Conservation (phyloP, 2,797 vertebrate genomes). For the Sarcoramphus papa region DNA sequence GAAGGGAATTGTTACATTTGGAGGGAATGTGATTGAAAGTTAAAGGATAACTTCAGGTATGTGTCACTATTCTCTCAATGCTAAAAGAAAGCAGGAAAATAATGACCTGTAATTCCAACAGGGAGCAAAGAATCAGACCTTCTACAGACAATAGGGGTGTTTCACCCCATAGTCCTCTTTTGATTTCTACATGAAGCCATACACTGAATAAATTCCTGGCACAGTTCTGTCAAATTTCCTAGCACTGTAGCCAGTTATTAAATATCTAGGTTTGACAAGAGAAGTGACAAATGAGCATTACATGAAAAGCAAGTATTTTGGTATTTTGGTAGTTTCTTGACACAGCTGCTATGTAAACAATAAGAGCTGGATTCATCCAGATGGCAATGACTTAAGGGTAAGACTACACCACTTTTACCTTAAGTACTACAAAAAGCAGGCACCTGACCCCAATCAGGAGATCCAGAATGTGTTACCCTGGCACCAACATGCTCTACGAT, state of each 20-base stretch:
- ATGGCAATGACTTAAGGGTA: not conserved
- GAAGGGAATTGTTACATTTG: not conserved
- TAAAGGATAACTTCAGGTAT: constrained; percentile 16
- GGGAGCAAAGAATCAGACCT: constrained; percentile 22
- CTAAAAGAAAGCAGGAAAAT: constrained; percentile 50
- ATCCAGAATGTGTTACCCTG: not conserved
- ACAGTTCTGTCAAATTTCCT: not conserved
- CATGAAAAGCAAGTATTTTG: not conserved
- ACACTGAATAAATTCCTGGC: not conserved
- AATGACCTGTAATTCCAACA: constrained; percentile 53
- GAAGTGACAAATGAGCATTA: not conserved
- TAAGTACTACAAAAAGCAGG: not conserved
- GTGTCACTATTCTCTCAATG: not conserved
- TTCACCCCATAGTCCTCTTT: not conserved
- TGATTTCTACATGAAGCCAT: constrained; percentile 15
- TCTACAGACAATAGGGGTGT: constrained; percentile 1
- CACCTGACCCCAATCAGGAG: not conserved
- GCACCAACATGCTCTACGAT: not conserved
- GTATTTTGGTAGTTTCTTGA: not conserved
- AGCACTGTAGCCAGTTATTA: not conserved
- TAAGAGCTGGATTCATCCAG: not conserved
- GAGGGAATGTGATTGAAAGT: not conserved
- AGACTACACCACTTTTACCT: not conserved
- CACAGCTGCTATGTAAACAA: not conserved
- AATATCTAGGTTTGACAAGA: not conserved